Percentiles rank a stretch among this genome's conserved stretches.
Conservation (phyloP, 2,888 invertebrate genomes). For the Eupelmus urozonus region DNA sequence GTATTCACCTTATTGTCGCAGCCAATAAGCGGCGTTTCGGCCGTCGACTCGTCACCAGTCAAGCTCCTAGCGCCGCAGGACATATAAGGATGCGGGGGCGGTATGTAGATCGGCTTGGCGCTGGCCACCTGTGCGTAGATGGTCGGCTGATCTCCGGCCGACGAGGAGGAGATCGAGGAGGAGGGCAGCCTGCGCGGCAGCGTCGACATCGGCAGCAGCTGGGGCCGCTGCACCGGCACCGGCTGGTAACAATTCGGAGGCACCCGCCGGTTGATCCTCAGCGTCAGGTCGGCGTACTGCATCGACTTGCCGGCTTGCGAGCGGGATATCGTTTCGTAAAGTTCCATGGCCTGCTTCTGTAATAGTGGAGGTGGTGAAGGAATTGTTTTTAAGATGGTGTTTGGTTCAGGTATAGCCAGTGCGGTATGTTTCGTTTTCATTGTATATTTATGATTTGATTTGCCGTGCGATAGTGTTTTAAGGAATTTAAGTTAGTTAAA, state of each 20-base stretch:
- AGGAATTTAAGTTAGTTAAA: no score
- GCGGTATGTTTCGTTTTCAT: no score
- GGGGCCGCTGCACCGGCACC: conserved; percentile 71
- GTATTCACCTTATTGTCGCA: conserved; percentile 73
- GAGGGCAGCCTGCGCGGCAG: conserved; percentile 71
- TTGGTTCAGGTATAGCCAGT: no score
- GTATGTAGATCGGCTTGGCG: conserved; percentile 73
- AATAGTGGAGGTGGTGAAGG: no score
- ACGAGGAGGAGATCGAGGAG: conserved; percentile 54
- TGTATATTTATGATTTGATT: no score
- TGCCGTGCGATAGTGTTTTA: no score
- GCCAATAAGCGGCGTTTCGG: conserved; percentile 75
- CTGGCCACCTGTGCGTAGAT: conserved; percentile 73
- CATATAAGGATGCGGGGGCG: conserved; percentile 73
- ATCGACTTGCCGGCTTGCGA: conserved; percentile 67
- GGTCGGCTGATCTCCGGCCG: conserved; percentile 65
- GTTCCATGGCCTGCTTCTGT: conserved; percentile 42
- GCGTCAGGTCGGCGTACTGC: conserved; percentile 73
- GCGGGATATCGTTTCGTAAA: conserved; percentile 53
- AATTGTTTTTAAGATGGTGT: no score
- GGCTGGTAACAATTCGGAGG: conserved; percentile 75
- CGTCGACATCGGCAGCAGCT: conserved; percentile 74
- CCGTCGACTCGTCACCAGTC: conserved; percentile 70
- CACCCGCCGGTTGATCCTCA: conserved; percentile 71
- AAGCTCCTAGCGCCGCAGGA: conserved; percentile 65